Percentiles rank a stretch among this genome's conserved stretches.
Conservation (phyloP, 2,888 invertebrate species). For the Leucophenga maculata region DNA sequence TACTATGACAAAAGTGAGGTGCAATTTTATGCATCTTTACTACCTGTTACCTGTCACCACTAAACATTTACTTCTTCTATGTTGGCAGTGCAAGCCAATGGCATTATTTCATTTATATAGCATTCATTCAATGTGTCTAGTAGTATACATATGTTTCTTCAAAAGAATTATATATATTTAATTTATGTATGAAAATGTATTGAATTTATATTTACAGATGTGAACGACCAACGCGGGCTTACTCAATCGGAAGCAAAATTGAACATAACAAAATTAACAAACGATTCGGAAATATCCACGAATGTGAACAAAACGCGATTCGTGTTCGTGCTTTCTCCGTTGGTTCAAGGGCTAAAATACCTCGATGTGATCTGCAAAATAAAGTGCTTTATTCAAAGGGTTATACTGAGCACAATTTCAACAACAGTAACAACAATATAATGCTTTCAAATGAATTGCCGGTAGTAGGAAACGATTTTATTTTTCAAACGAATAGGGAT, state of each 20-base stretch:
- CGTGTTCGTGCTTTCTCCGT: constrained; percentile 85
- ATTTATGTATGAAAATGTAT: too few relatives aligned
- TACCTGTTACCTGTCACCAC: too few relatives aligned
- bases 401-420: constrained; percentile 45
- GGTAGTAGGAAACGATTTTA: constrained; percentile 34
- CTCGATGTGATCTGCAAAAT: constrained; percentile 67
- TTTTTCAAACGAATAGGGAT: constrained; percentile 50
- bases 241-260: constrained; percentile 88
- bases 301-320: constrained; percentile 72
- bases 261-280: constrained; percentile 76
- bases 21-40: too few relatives aligned
- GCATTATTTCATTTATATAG: too few relatives aligned
- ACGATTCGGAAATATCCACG: constrained; percentile 71
- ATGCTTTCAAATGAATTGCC: constrained; percentile 44
- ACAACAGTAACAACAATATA: constrained; percentile 56
- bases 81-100: too few relatives aligned
- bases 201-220: constrained; percentile 42
- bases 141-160: too few relatives aligned
- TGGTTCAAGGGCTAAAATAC: constrained; percentile 78
- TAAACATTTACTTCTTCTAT: too few relatives aligned
- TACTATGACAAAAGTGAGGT: too few relatives aligned
- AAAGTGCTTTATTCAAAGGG: constrained; percentile 59
- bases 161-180: background rate
- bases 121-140: too few relatives aligned
- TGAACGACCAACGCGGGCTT: constrained; percentile 81